phyloP scores from a whole-genome alignment of 2,797 vertebrate species.

The Acanthurus leucopareius region DNA sequence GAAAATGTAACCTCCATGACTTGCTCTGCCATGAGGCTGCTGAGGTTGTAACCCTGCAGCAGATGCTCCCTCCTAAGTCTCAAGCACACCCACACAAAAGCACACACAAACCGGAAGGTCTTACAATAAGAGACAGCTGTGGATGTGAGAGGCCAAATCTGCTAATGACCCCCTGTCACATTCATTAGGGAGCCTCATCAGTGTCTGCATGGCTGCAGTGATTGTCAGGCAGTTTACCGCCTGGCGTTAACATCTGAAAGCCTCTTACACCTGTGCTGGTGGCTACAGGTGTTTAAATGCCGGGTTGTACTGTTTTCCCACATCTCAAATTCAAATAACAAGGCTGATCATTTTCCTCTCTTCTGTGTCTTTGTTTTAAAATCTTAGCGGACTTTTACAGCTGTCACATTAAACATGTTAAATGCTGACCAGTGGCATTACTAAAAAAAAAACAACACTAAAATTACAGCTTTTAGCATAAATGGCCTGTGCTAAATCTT shows the following conservation, averaged over 20 bases:
- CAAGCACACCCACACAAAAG: conserved; percentile 25
- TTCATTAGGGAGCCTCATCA: conserved; percentile 74
- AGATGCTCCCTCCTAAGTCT: conserved; percentile 40
- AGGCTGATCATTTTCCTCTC: neutral
- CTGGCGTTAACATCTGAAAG: conserved; percentile 72
- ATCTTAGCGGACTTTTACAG: neutral
- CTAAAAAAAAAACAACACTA: neutral
- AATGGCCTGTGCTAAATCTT: conserved; percentile 15
- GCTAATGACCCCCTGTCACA: conserved; percentile 77
- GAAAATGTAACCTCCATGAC: conserved; percentile 9
- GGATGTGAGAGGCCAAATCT: conserved; percentile 70
- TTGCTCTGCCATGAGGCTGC: conserved; percentile 12
- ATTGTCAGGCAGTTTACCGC: conserved; percentile 66
- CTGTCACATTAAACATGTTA: neutral
- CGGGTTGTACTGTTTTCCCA: conserved; percentile 21
- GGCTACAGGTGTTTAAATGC: conserved; percentile 45
- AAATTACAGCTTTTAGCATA: neutral
- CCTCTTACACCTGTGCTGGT: conserved; percentile 57
- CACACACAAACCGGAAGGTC: conserved; percentile 44
- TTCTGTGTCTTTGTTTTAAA: neutral
- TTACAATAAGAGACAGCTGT: conserved; percentile 75
- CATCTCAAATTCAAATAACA: neutral
- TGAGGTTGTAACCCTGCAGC: conserved; percentile 47
- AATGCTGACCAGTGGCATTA: neutral
- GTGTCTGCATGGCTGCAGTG: conserved; percentile 70